Percentiles rank a stretch among this genome's conserved stretches.
These are phyloP conservation scores for Aproaerema taeniolella DNA, from an alignment of 2,888 invertebrate species.

Conservation along the genomic window DNA sequence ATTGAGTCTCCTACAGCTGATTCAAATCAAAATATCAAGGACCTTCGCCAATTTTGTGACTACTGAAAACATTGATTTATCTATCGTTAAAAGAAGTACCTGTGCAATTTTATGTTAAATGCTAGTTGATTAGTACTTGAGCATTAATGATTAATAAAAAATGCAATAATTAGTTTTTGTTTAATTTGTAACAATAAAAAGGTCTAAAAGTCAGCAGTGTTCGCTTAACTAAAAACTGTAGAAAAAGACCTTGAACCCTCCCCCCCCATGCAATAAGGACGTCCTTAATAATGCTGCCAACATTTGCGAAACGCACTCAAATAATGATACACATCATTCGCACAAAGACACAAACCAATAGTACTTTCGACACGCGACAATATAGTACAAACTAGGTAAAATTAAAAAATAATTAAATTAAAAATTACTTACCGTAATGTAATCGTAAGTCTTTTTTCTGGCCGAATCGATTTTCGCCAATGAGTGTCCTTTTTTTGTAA, in stretches of 20 bases:
- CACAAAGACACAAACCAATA: too few relatives aligned
- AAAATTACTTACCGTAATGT: not conserved
- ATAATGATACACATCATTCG: too few relatives aligned
- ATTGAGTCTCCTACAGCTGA: not conserved
- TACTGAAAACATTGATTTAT: not conserved
- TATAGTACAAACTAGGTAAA: not conserved
- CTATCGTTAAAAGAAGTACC: too few relatives aligned
- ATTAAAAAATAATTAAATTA: not conserved
- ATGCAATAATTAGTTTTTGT: not conserved
- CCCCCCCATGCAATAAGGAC: too few relatives aligned
- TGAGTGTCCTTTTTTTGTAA: not conserved
- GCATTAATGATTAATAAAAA: not conserved
- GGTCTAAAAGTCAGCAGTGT: too few relatives aligned
- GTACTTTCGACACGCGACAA: not conserved
- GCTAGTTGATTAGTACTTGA: not conserved
- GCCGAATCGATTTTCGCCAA: conserved; percentile 1
- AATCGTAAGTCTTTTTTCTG: conserved; percentile 1
- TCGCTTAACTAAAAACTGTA: too few relatives aligned
- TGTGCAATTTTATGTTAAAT: not conserved
- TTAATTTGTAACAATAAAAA: conserved; percentile 1
- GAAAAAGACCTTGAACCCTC: too few relatives aligned
- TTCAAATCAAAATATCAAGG: not conserved
- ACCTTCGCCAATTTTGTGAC: not conserved
- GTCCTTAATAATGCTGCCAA: too few relatives aligned
- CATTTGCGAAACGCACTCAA: too few relatives aligned